Conservation (phyloP, 2,797 vertebrate species). For the Natrix natrix region DNA sequence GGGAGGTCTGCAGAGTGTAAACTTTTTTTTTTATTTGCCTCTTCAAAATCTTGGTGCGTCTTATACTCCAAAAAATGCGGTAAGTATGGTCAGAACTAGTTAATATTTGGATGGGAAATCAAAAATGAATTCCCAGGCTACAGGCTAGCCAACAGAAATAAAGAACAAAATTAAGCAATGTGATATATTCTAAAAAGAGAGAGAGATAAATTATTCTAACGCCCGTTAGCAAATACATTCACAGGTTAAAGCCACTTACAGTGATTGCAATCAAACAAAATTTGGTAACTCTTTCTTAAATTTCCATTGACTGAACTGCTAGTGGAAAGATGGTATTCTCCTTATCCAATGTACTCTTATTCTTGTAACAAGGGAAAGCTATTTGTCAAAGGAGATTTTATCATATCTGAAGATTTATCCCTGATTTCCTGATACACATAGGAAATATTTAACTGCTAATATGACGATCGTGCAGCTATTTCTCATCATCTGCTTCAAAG, state of each 20-base stretch:
- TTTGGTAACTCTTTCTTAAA: not conserved
- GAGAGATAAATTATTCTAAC: not conserved
- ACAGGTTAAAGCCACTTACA: not conserved
- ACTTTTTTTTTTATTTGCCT: too few relatives aligned
- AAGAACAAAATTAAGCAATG: not conserved
- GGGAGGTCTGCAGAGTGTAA: too few relatives aligned
- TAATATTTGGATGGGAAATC: not conserved
- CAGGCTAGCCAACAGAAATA: not conserved
- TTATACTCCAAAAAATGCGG: too few relatives aligned
- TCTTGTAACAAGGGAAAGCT: not conserved
- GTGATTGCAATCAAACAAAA: not conserved
- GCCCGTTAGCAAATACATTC: not conserved
- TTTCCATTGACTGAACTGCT: not conserved
- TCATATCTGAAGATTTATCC: not conserved
- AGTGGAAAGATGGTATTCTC: not conserved
- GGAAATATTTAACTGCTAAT: conserved; percentile 17
- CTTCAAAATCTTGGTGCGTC: too few relatives aligned
- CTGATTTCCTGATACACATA: conserved; percentile 1
- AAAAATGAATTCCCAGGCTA: not conserved
- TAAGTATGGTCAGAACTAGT: not conserved
- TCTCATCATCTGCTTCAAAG: conserved; percentile 15
- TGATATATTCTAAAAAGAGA: not conserved
- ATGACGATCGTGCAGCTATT: conserved; percentile 12
- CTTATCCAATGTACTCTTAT: not conserved
- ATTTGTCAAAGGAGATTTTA: not conserved